phyloP scores from a whole-genome alignment of 2,797 vertebrate genomes.

The Hybognathus amarus region DNA sequence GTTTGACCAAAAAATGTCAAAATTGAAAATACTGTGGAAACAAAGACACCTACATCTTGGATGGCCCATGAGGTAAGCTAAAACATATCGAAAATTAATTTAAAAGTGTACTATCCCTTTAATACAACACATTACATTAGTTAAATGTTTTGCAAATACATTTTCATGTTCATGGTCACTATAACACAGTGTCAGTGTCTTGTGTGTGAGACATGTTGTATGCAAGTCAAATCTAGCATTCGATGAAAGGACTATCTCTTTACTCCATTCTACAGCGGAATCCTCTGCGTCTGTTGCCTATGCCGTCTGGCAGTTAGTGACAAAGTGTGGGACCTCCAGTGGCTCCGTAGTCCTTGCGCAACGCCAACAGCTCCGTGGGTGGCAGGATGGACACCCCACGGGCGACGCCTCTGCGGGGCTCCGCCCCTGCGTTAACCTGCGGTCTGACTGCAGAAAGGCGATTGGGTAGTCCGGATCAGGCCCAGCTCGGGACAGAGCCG shows the following conservation, averaged over 20 bases:
- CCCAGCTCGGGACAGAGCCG: constrained; percentile 84
- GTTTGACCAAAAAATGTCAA: too few relatives aligned
- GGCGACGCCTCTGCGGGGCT: constrained; percentile 84
- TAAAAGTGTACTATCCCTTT: too few relatives aligned
- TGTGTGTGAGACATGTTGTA: constrained; percentile 3
- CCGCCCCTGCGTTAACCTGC: constrained; percentile 91
- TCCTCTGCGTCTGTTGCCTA: constrained; percentile 85
- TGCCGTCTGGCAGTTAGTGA: constrained; percentile 90
- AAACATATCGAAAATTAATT: too few relatives aligned
- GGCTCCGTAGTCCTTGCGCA: constrained; percentile 88
- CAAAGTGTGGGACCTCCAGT: constrained; percentile 88
- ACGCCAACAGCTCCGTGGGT: constrained; percentile 91
- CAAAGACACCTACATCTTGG: too few relatives aligned
- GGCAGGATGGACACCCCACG: constrained; percentile 91
- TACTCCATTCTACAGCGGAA: constrained; percentile 81
- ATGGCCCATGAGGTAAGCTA: too few relatives aligned
- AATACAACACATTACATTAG: not conserved
- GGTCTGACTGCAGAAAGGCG: constrained; percentile 91
- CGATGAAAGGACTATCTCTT: constrained; percentile 45
- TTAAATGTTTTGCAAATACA: not conserved
- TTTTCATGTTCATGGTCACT: not conserved
- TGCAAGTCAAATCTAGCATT: not conserved
- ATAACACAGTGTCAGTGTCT: not conserved
- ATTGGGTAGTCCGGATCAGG: constrained; percentile 82
- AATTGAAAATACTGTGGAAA: too few relatives aligned